phyloP scores from a whole-genome alignment of 1,140 invertebrate genomes.

The Ostrea denselamellosa region DNA sequence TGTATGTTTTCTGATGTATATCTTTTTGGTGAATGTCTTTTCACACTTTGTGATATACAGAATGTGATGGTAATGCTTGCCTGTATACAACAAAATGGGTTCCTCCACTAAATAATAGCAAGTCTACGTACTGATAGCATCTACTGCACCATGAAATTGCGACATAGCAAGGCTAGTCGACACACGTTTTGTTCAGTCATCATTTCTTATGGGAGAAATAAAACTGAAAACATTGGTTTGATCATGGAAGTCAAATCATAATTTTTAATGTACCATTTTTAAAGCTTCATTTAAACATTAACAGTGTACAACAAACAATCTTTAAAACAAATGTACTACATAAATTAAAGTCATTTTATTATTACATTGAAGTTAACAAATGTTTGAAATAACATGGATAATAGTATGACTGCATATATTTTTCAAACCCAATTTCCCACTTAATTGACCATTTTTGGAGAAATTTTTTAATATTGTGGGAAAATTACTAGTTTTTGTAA shows the following conservation, averaged over 20 bases:
- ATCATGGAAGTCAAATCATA: neutral
- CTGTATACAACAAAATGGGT: neutral
- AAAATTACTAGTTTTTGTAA: no score
- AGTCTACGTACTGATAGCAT: neutral
- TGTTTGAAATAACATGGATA: no score
- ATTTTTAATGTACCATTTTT: neutral
- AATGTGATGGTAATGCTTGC: neutral
- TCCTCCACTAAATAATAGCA: neutral
- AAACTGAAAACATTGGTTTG: neutral
- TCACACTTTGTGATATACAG: neutral
- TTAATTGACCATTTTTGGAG: no score
- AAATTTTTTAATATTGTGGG: no score
- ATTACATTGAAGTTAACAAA: no score
- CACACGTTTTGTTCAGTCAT: neutral
- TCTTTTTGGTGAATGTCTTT: conserved; percentile 21
- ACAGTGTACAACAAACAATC: no score
- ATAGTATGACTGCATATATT: no score
- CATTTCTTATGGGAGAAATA: neutral
- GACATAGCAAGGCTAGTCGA: neutral
- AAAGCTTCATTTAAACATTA: neutral
- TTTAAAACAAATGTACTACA: no score
- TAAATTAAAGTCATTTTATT: no score
- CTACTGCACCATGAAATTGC: neutral
- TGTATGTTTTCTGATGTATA: conserved; percentile 20
- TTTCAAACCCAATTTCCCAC: no score